Percentiles rank a stretch among this genome's conserved stretches.
phyloP scores from a whole-genome alignment of 2,888 invertebrate genomes.

The Conops quadrifasciatus region DNA sequence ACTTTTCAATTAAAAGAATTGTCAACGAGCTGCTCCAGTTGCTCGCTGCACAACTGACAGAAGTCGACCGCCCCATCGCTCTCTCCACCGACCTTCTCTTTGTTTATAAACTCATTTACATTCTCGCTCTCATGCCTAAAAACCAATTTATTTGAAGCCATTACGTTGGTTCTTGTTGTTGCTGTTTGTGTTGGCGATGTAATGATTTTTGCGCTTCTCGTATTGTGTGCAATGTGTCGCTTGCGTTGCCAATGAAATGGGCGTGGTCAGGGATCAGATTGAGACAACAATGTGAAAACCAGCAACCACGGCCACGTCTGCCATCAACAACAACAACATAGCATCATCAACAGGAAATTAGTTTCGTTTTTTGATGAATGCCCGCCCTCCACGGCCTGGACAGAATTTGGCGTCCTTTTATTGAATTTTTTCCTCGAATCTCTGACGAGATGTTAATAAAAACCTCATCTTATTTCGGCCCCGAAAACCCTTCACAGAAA shows the following conservation, averaged over 20 bases:
- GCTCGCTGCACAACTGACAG: constrained; percentile 6
- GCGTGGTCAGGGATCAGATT: too few relatives aligned
- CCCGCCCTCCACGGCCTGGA: constrained; percentile 64
- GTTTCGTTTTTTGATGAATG: constrained; percentile 65
- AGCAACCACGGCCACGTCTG: too few relatives aligned
- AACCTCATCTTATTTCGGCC: background rate
- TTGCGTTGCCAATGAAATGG: background rate
- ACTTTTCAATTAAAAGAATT: constrained; percentile 64
- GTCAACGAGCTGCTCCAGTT: constrained; percentile 41
- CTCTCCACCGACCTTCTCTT: constrained; percentile 26
- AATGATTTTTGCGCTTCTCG: background rate
- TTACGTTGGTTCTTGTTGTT: constrained; percentile 3
- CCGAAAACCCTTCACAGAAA: background rate
- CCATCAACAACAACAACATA: constrained; percentile 8
- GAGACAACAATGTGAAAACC: too few relatives aligned
- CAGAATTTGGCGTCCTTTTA: constrained; percentile 54
- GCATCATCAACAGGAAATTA: constrained; percentile 50
- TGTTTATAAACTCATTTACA: constrained; percentile 24
- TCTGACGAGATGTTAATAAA: background rate
- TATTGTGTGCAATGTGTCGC: background rate
- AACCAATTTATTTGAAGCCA: constrained; percentile 32
- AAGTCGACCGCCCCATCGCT: too few relatives aligned
- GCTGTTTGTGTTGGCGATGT: background rate
- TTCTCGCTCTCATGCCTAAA: constrained; percentile 13
- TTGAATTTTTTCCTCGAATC: constrained; percentile 8